Base-by-base conservation (phyloP, 2,888 invertebrate species). In the Ashinkailepas kermadecensis region DNA sequence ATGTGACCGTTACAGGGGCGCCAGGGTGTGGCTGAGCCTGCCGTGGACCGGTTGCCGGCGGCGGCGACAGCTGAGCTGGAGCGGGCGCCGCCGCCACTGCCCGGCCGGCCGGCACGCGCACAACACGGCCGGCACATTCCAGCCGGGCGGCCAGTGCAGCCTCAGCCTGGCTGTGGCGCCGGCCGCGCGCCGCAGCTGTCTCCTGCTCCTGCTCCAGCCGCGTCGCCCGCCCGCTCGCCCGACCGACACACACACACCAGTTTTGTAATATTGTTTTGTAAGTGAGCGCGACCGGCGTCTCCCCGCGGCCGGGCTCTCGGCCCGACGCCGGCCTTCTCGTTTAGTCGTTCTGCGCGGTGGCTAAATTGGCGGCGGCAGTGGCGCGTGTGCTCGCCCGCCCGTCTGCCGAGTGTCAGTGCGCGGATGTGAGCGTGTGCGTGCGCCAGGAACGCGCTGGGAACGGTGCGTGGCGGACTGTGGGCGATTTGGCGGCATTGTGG, bases 181-280 rank as follows among this genome's bases (percentile, higher is more conserved):
- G 39, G 39, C 39, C 39, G 39, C 39, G 39, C 39, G 39, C 39
- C 39, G 39, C 39, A 39, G 39, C 39, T 39, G 39, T 39, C 39
- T 39, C 62, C 67, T 23, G 11, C 67, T 25, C 67, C 25, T 11
- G 25, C 25, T 67, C 67, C 25, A 67, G 67, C 67, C 67, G 13
- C 67, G 25, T 13, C 15, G 62, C 62, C 62, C 8, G 18, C 18
- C 62, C 62, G 62, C 13, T 62, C 62, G 18, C 62, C 62, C 15
- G 21, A 62, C 62, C 62, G 21, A 62, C 62, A 62, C 18, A 62
- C 62, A 62, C 62, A 18, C 67, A 10, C 67, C 67, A 25, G 67
- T 74, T 74, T 74, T 74, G 74, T 74, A 74, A 74, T 74, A 74
- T 74, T 74, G 74, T 74, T 74, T 74, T 74, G 74, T 74, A 74